A percentile compares a stretch with the other conserved stretches of the same genome.
phyloP scores from a whole-genome alignment of 2,797 vertebrate genomes.

The Cichlasoma orientale region DNA sequence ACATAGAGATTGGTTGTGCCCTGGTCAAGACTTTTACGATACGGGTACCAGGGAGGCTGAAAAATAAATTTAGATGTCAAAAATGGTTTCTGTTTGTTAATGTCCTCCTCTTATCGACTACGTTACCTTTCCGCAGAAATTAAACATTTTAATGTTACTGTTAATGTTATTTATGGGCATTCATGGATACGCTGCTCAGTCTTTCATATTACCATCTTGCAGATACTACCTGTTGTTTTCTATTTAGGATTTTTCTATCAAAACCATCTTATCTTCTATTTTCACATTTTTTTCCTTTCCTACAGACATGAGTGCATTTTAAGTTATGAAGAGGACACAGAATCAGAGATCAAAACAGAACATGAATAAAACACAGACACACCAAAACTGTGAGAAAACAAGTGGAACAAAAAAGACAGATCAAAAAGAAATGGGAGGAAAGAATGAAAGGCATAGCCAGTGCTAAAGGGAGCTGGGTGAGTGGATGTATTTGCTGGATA shows the following conservation, averaged over 20 bases:
- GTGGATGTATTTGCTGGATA: slow-evolving; percentile 1
- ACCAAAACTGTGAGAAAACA: slow-evolving; percentile 20
- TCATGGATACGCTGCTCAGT: neutral
- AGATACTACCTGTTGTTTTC: neutral
- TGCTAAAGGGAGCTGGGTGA: neutral
- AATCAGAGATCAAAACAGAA: slow-evolving; percentile 40
- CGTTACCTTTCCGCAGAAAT: neutral
- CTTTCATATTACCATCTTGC: neutral
- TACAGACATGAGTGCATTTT: neutral
- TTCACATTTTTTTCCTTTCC: slow-evolving; percentile 14
- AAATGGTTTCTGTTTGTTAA: neutral
- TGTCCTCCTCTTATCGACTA: neutral
- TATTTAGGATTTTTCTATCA: neutral
- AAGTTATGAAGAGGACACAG: slow-evolving; percentile 13
- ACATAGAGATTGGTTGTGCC: slow-evolving; percentile 43
- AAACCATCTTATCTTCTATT: neutral
- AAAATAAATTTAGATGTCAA: slow-evolving; percentile 1
- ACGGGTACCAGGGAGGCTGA: neutral
- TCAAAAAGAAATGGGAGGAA: slow-evolving; percentile 25
- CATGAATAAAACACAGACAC: slow-evolving; percentile 43
- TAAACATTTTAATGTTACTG: neutral
- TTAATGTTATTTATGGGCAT: neutral
- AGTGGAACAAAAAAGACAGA: slow-evolving; percentile 22
- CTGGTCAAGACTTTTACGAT: slow-evolving; percentile 18
- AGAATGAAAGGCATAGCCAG: slow-evolving; percentile 16